Evolutionary conservation across 2,113 vertebrate genomes (phyloP), one percentile per base, ranked within the genome.

Genomic region (Redunca redunca): DNA sequence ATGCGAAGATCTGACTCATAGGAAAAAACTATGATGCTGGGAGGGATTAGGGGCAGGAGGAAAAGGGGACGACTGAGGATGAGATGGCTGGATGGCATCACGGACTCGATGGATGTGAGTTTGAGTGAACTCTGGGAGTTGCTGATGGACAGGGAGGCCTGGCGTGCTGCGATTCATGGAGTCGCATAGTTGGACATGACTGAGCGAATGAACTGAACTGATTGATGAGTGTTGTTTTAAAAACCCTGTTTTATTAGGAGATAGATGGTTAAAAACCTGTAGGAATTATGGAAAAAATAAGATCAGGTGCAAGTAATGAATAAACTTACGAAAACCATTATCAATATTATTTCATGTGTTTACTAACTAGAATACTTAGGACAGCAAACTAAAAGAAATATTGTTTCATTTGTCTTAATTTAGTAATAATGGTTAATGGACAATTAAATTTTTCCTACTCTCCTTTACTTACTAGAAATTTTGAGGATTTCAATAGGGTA

Each of bases 331-430:
- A 95, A 95, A 94, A 50, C 1, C 0, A 8, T 81, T 95, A n/a
- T 88, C 23, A 78, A 14, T 25, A 55, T 57, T n/a, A n/a, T 14
- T 82, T 78, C 91, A 48, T 58, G 10, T 48, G 46, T 83, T 92
- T 55, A 36, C 26, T 83, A 92, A 94, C 48, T 92, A 74, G 85
- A 96, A 87, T 43, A 95, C 93, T 53, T 88, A 58, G 19, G 21
- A 30, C 19, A 90, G 15, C 36, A 71, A 52, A 82, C 33, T 53
- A 43, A 82, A 90, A 81, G 15, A 52, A 91, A 64, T 87, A 82
- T 33, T 28, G 1, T n/a, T 91, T 95, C 30, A 71, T 5, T 23
- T 1, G 5, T 50, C 83, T 58, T 13, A 48, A 91, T 91, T 89
- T 88, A 77, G 19, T 92, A 78, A 55, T 60, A 83, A 87, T 62